phyloP scores from a whole-genome alignment of 2,888 invertebrate species.

The Callyntrura sp. region DNA sequence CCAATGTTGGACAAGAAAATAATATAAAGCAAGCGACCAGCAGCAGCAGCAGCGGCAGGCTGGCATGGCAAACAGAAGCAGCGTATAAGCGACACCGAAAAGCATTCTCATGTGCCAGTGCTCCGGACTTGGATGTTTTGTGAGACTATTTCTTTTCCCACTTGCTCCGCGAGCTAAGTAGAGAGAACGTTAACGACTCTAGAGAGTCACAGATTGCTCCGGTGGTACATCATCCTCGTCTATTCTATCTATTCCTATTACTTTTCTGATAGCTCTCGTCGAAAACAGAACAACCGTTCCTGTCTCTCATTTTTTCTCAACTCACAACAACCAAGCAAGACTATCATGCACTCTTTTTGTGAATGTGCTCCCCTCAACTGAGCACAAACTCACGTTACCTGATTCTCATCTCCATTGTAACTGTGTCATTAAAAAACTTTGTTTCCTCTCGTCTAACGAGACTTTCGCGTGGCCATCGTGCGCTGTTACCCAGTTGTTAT shows the following conservation, averaged over 20 bases:
- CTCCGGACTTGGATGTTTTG: slow-evolving; percentile 67
- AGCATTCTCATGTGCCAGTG: slow-evolving; percentile 68
- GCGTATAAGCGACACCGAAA: not conserved
- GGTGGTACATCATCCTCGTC: slow-evolving; percentile 68
- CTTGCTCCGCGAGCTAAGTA: slow-evolving; percentile 59
- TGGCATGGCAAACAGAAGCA: too few species aligned
- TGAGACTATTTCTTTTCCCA: slow-evolving; percentile 67
- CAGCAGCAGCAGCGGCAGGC: not conserved
- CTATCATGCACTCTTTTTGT: not conserved
- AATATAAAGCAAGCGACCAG: slow-evolving; percentile 15
- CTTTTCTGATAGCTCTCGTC: slow-evolving; percentile 65
- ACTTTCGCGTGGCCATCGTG: not conserved
- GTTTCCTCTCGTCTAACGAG: not conserved
- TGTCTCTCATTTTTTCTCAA: slow-evolving; percentile 30
- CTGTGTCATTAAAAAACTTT: not conserved
- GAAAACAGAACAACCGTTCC: slow-evolving; percentile 63
- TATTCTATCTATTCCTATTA: slow-evolving; percentile 63
- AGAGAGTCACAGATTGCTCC: slow-evolving; percentile 74
- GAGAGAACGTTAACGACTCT: slow-evolving; percentile 67
- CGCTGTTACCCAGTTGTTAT: not conserved
- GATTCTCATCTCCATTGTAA: slow-evolving; percentile 16
- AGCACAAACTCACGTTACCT: slow-evolving; percentile 35
- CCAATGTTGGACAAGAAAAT: slow-evolving; percentile 26
- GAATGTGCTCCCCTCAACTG: slow-evolving; percentile 16
- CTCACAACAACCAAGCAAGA: not conserved